Evolutionary conservation across 92 coral and sea anemone species (phyloP).

Genomic region (Metridium senile): DNA sequence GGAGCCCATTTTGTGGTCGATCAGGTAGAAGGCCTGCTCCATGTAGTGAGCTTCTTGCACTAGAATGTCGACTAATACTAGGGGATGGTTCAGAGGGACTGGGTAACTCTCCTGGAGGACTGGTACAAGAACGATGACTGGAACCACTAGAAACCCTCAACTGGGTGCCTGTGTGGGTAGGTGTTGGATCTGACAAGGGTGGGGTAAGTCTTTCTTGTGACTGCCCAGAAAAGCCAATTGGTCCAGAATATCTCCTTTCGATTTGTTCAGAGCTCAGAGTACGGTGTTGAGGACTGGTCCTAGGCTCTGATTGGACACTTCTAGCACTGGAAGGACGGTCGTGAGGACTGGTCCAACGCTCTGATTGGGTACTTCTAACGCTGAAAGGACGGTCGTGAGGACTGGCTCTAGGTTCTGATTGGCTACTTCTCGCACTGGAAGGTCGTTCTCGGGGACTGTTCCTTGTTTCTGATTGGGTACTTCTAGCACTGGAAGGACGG

Average conservation of each 20-base stretch:
- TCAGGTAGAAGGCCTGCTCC: not conserved
- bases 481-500: conserved; percentile 11
- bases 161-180: not conserved
- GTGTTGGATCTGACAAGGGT: not conserved
- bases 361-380: conserved; percentile 8
- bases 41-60: conserved; percentile 36
- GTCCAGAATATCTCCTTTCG: not conserved
- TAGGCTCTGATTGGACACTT: conserved; percentile 20
- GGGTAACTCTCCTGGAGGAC: conserved; percentile 1
- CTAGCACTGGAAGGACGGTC: not conserved
- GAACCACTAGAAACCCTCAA: not conserved
- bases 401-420: conserved; percentile 32
- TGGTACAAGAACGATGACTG: conserved; percentile 14
- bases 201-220: conserved; percentile 24
- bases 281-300: conserved; percentile 6
- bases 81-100: conserved; percentile 16
- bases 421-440: conserved; percentile 2
- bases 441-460: conserved; percentile 4
- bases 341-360: conserved; percentile 12
- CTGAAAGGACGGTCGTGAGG: conserved; percentile 31
- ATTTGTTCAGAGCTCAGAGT: not conserved
- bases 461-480: conserved; percentile 28
- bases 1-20: conserved; percentile 7
- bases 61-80: conserved; percentile 34
- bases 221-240: not conserved